Evolutionary conservation across 2,888 invertebrate species (phyloP), one percentile per base, ranked within the genome.

Genomic region (Yponomeuta plumbellus): DNA sequence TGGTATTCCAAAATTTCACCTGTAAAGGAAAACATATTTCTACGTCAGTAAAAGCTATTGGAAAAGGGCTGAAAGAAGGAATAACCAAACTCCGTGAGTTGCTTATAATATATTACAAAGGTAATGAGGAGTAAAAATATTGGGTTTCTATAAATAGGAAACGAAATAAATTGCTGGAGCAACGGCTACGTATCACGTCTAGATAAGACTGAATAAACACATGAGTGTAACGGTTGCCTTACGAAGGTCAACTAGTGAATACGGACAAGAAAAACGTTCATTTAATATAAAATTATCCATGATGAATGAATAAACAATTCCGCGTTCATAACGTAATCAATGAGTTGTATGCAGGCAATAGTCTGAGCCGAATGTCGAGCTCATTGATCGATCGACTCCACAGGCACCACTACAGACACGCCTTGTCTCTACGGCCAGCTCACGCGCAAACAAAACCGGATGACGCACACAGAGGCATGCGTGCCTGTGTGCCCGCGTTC

Each of bases 281-380:
- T 84, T 84, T 83, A 73, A 81, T 83, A 87, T 85, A 85, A 86
- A 85, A 88, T 80, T 88, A 88, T 87, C 84, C 80, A 85, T 85
- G 80, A 86, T 89, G 89, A 91, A 91, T 90, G 91, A 89, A 89
- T 88, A 87, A 88, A 87, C 88, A 89, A 90, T 88, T 89, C 85
- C 84, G 86, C 88, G 89, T 87, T 87, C 88, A 88, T 89, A 88
- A 86, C 86, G 87, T 88, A 90, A 91, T 91, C 89, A 91, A 91
- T 91, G 90, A 89, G 85, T 89, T 86, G 88, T 88, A 90, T 88
- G 89, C 88, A 84, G 80, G 84, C 85, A 80, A 80, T 75, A 84
- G 83, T 79, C 77, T 80, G 85, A 39, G 59, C 63, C 63, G 65
- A 66, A 86, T 85, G 87, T 86, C 84, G 87, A 84, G 87, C 90